phyloP scores from a whole-genome alignment of 2,113 vertebrate species.

The Rhombomys opimus region DNA sequence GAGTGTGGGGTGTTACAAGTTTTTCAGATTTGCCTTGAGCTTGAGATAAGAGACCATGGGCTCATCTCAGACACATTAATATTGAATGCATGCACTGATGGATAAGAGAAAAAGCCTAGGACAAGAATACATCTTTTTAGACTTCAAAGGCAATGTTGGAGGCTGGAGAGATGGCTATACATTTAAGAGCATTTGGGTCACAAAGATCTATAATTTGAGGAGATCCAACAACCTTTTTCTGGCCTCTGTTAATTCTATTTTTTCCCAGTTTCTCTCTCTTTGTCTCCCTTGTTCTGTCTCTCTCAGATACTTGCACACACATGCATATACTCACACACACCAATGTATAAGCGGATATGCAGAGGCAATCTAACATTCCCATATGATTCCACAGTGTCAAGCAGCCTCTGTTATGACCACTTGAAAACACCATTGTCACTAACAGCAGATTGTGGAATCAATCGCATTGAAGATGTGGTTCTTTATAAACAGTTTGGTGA shows the following conservation, averaged over 20 bases:
- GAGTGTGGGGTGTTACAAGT: neutral
- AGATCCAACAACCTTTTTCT: neutral
- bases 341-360: neutral
- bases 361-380: neutral
- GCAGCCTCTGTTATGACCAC: neutral
- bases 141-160: neutral
- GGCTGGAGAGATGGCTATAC: neutral
- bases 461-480: neutral
- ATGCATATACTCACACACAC: neutral
- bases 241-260: neutral
- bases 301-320: neutral
- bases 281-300: neutral
- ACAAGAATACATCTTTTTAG: neutral
- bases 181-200: neutral
- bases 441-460: neutral
- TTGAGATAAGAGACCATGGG: neutral
- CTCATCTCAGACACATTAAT: neutral
- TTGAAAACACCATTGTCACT: neutral
- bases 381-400: neutral
- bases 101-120: neutral
- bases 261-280: neutral
- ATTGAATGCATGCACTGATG: neutral
- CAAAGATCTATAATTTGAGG: neutral
- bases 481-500: accelerated
- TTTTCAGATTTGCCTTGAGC: neutral